A percentile compares a stretch with the other conserved stretches of the same genome.
phyloP scores from a whole-genome alignment of 2,113 vertebrate species.

The Rutilus rutilus region DNA sequence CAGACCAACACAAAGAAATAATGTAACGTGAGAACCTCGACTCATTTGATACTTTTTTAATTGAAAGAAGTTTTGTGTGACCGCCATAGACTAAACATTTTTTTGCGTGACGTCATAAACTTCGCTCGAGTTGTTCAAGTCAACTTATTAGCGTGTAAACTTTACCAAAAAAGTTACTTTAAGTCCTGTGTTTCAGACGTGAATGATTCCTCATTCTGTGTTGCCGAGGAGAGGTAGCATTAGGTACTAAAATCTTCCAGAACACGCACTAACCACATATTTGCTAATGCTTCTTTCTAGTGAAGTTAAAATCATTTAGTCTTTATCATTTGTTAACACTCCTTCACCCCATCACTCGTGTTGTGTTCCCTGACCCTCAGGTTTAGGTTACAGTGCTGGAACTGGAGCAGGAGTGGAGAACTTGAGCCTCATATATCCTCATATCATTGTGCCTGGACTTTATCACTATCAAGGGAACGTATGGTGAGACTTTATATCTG shows the following conservation, averaged over 20 bases:
- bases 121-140: fast-evolving
- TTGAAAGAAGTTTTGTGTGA: neutral
- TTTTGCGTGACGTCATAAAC: neutral
- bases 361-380: neutral
- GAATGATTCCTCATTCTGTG: neutral
- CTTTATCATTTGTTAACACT: neutral
- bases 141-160: neutral
- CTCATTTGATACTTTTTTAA: neutral
- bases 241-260: neutral
- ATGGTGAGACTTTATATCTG: neutral
- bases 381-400: neutral
- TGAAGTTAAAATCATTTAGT: fast-evolving
- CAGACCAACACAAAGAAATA: too few species aligned
- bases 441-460: neutral
- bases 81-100: too few species aligned
- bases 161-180: neutral
- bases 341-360: neutral
- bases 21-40: neutral
- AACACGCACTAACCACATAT: neutral
- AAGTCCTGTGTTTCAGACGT: neutral
- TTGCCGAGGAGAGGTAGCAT: neutral
- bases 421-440: too few species aligned
- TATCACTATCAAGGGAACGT: neutral
- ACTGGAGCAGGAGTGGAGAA: neutral
- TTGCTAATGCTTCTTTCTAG: neutral